Evolutionary conservation across 2,888 invertebrate genomes (phyloP).

Genomic region (Drosophila limbata): DNA sequence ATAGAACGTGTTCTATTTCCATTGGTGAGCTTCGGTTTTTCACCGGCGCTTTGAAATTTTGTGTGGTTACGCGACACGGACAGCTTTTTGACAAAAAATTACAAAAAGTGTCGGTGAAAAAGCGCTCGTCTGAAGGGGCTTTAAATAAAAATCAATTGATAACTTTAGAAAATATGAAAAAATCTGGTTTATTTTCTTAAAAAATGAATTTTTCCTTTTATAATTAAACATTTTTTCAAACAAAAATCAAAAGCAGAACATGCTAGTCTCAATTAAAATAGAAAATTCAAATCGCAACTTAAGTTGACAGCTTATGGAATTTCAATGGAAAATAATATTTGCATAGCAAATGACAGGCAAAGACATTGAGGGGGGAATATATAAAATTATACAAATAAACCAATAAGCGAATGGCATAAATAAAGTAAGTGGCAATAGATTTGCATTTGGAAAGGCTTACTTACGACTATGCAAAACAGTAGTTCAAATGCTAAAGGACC

Average conservation of each 20-base stretch:
- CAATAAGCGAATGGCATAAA: slow-evolving; percentile 63
- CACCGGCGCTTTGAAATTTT: no score
- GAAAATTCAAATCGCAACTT: slow-evolving; percentile 5
- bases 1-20: no score
- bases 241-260: background rate
- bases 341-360: slow-evolving; percentile 26
- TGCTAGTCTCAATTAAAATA: background rate
- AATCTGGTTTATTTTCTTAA: background rate
- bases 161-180: no score
- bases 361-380: slow-evolving; percentile 21
- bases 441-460: slow-evolving; percentile 54
- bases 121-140: no score
- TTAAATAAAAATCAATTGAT: no score
- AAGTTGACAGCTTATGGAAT: slow-evolving; percentile 14
- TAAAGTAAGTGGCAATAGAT: slow-evolving; percentile 43
- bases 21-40: no score
- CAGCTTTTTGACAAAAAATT: no score
- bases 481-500: slow-evolving; percentile 12
- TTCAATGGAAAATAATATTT: slow-evolving; percentile 31
- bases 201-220: background rate
- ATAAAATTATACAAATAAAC: slow-evolving; percentile 68
- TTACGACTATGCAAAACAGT: slow-evolving; percentile 40
- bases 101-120: no score
- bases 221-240: no score
- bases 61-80: no score